These are phyloP conservation scores for Chionodraco myersi DNA, from an alignment of 2,113 vertebrate genomes.

Conservation along the genomic window DNA sequence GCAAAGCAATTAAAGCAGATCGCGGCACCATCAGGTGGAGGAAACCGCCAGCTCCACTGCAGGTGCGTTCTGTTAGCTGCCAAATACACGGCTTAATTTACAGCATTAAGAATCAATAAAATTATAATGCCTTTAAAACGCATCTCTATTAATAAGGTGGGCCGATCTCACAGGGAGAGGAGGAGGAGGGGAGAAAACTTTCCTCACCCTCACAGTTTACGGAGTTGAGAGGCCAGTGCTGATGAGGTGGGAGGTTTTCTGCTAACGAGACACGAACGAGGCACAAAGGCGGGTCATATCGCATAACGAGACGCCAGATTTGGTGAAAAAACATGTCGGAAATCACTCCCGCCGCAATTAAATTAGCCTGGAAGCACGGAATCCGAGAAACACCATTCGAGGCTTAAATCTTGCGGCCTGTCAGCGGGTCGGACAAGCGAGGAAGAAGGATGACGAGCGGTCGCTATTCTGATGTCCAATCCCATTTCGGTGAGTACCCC, in stretches of 20 bases:
- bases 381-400: conserved; percentile 59
- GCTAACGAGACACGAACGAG: conserved; percentile 64
- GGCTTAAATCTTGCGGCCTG: conserved; percentile 76
- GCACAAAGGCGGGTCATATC: conserved; percentile 5
- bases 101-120: conserved; percentile 99
- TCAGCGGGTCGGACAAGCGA: conserved; percentile 77
- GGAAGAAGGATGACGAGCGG: conserved; percentile 78
- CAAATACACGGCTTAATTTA: conserved; percentile 98
- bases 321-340: background rate
- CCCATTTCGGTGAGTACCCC: conserved; percentile 82
- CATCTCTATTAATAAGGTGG: conserved; percentile 89
- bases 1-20: conserved; percentile 97
- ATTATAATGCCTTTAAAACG: conserved; percentile 97
- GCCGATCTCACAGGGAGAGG: background rate
- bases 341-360: conserved; percentile 42
- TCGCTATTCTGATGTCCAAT: conserved; percentile 80
- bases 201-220: conserved; percentile 35
- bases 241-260: conserved; percentile 64
- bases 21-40: conserved; percentile 89
- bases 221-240: conserved; percentile 44
- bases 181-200: conserved; percentile 32
- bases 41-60: conserved; percentile 89
- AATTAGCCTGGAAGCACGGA: conserved; percentile 32
- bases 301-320: conserved; percentile 22
- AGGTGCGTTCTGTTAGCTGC: conserved; percentile 93